Conservation (phyloP, 2,113 vertebrate species). For the Ornithorhynchus anatinus region DNA sequence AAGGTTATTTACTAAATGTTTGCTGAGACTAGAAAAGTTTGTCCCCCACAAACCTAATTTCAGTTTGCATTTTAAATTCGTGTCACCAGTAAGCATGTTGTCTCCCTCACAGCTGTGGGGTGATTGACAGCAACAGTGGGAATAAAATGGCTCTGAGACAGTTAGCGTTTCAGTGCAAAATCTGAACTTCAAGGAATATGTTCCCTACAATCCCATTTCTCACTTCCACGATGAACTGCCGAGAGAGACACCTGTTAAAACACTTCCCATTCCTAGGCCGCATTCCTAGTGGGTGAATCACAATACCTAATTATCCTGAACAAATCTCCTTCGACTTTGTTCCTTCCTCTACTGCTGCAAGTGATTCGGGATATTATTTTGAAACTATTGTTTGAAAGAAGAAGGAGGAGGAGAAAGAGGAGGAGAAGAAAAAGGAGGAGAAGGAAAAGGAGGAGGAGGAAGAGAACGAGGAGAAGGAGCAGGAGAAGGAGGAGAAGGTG, state of each 20-base stretch:
- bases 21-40: slow-evolving; percentile 52
- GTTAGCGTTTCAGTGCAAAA: not conserved
- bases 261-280: slow-evolving; percentile 5
- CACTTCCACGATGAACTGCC: not conserved
- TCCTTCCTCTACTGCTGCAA: not conserved
- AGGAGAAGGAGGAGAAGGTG: too few relatives aligned
- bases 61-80: slow-evolving; percentile 9
- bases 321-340: not conserved
- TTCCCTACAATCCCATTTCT: not conserved
- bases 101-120: too few relatives aligned
- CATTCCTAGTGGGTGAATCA: not conserved
- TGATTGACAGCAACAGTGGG: too few relatives aligned
- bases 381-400: slow-evolving; percentile 11
- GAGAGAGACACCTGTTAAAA: not conserved
- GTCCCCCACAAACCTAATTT: slow-evolving; percentile 57
- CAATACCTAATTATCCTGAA: not conserved
- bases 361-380: not conserved
- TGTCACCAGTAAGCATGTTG: not conserved
- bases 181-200: not conserved
- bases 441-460: not conserved
- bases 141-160: not conserved
- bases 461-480: not conserved
- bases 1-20: slow-evolving; percentile 72
- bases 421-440: not conserved
- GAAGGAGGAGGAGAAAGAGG: too few relatives aligned